Conservation (phyloP, 2,888 invertebrate genomes). For the Acanthosepion esculentum region DNA sequence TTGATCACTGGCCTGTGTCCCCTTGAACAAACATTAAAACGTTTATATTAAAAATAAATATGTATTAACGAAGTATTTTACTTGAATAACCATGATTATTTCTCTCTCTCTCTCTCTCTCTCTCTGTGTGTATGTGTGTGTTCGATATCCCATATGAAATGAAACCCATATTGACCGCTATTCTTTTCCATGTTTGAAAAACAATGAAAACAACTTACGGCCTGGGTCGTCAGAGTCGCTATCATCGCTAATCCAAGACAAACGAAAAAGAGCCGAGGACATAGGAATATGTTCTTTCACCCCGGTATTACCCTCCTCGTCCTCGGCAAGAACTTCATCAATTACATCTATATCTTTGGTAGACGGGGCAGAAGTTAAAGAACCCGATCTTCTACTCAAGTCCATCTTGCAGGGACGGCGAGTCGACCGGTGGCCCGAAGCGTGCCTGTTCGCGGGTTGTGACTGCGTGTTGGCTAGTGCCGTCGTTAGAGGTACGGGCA, state of each 20-base stretch:
- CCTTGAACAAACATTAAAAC: no score
- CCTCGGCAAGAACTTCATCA: not conserved
- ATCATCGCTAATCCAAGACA: conserved; percentile 42
- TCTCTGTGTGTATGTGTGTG: no score
- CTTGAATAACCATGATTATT: no score
- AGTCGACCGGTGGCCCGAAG: not conserved
- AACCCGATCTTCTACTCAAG: not conserved
- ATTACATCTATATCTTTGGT: not conserved
- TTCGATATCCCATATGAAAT: not conserved
- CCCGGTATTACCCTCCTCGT: not conserved
- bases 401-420: not conserved
- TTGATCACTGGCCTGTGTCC: no score
- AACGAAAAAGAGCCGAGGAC: conserved; percentile 40
- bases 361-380: not conserved
- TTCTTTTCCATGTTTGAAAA: not conserved
- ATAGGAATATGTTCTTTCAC: not conserved
- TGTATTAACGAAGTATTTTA: no score
- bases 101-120: no score
- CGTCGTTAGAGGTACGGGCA: not conserved
- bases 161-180: not conserved
- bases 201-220: not conserved
- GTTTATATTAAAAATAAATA: no score
- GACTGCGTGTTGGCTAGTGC: not conserved
- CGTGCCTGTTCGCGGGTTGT: not conserved
- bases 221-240: not conserved